Percentiles rank a stretch among this genome's conserved stretches.
Evolutionary conservation across 2,888 invertebrate species (phyloP).

Genomic region (Icerya purchasi): DNA sequence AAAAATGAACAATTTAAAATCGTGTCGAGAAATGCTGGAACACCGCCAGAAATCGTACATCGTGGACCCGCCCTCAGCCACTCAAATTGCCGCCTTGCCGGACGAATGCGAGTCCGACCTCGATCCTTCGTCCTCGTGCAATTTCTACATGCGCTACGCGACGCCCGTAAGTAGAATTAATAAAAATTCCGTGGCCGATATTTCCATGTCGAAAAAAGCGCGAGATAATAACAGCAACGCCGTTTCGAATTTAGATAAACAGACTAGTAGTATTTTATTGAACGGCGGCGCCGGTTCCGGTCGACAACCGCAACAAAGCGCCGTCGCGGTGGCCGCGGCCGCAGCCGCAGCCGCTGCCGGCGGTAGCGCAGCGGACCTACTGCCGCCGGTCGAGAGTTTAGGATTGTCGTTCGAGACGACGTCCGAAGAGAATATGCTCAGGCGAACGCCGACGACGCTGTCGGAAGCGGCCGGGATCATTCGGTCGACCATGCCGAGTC

Average conservation of each 20-base stretch:
- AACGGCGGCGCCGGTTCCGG: no score
- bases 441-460: conserved; percentile 8
- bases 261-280: not conserved
- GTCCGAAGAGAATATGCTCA: conserved; percentile 4
- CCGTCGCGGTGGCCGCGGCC: not conserved
- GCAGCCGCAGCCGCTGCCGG: not conserved
- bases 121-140: not conserved
- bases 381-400: conserved; percentile 8
- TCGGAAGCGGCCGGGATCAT: conserved; percentile 7
- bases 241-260: not conserved
- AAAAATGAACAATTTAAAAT: conserved; percentile 8
- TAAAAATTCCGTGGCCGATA: not conserved
- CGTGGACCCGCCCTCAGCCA: conserved; percentile 4
- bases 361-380: not conserved
- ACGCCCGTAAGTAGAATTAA: not conserved
- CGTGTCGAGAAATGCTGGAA: conserved; percentile 10
- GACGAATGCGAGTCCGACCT: conserved; percentile 7
- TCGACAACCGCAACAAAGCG: not conserved
- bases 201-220: not conserved
- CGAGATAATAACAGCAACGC: not conserved
- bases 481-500: conserved; percentile 11
- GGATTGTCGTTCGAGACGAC: conserved; percentile 6
- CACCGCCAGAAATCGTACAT: conserved; percentile 10
- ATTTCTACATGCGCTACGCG: conserved; percentile 6
- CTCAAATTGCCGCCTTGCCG: conserved; percentile 5